Evolutionary conservation across 2,113 vertebrate species (phyloP).

Genomic region (Leiothrix lutea): DNA sequence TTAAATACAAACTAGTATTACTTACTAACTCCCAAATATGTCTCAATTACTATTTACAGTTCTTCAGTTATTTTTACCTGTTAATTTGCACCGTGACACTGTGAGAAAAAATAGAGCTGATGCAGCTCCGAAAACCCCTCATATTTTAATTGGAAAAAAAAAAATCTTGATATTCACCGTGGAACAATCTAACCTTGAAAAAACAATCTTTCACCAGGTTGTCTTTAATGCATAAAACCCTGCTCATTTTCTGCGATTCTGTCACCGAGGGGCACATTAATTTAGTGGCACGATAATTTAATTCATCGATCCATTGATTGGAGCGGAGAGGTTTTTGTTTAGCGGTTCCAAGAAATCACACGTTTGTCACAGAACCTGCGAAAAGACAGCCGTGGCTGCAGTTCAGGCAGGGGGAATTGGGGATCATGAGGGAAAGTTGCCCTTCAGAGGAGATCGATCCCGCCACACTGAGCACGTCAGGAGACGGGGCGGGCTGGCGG

Average conservation of each 20-base stretch:
- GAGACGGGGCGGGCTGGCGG: not conserved
- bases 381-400: not conserved
- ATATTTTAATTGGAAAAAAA: constrained; percentile 18
- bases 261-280: constrained; percentile 21
- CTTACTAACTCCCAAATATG: not conserved
- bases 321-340: constrained; percentile 16
- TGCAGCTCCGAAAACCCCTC: not conserved
- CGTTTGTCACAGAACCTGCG: not conserved
- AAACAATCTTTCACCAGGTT: constrained; percentile 47
- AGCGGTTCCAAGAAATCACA: not conserved
- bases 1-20: not conserved
- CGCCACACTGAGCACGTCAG: constrained; percentile 16
- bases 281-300: constrained; percentile 42
- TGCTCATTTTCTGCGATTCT: constrained; percentile 17
- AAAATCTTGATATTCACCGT: constrained; percentile 3
- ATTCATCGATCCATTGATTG: constrained; percentile 20
- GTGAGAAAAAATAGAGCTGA: not conserved
- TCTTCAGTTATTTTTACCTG: not conserved
- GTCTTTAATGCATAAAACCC: constrained; percentile 55
- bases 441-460: constrained; percentile 57
- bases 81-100: not conserved
- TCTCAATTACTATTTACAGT: not conserved
- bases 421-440: constrained; percentile 17
- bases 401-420: not conserved
- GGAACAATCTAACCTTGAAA: constrained; percentile 45